phyloP scores from a whole-genome alignment of 2,797 vertebrate genomes.

The Acanthurus lineatus region DNA sequence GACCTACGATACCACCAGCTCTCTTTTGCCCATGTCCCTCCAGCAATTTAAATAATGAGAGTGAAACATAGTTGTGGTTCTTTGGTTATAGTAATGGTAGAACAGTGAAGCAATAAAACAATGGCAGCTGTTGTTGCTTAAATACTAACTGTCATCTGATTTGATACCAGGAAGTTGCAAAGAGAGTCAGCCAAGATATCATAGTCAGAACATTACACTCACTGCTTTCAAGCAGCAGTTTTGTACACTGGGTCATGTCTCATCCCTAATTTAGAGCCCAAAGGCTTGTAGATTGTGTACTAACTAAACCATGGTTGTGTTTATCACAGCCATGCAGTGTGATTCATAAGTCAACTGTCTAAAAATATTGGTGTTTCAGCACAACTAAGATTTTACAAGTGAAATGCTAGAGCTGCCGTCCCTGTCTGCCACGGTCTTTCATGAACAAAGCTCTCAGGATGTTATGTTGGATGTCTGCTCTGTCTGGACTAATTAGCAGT shows the following conservation, averaged over 20 bases:
- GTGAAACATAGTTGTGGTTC: constrained; percentile 63
- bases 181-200: constrained; percentile 34
- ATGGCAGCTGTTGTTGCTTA: constrained; percentile 61
- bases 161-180: constrained; percentile 32
- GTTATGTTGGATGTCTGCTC: neutral
- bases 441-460: constrained; percentile 5
- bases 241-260: neutral
- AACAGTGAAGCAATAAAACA: constrained; percentile 31
- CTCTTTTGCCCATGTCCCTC: constrained; percentile 42
- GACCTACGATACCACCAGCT: constrained; percentile 51
- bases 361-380: constrained; percentile 2
- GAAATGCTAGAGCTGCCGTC: constrained; percentile 29
- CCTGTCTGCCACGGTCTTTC: constrained; percentile 12
- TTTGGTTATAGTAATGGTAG: constrained; percentile 8
- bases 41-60: constrained; percentile 61
- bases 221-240: neutral
- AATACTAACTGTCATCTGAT: constrained; percentile 60
- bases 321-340: neutral
- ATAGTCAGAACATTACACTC: constrained; percentile 11
- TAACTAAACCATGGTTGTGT: constrained; percentile 4
- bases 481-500: constrained; percentile 24
- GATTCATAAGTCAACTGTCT: constrained; percentile 19
- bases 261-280: neutral
- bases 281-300: constrained; percentile 15
- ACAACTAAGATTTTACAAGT: constrained; percentile 42